Evolutionary conservation across 2,113 vertebrate species (phyloP), one percentile per base, ranked within the genome.

Genomic region (Canis aureus): DNA sequence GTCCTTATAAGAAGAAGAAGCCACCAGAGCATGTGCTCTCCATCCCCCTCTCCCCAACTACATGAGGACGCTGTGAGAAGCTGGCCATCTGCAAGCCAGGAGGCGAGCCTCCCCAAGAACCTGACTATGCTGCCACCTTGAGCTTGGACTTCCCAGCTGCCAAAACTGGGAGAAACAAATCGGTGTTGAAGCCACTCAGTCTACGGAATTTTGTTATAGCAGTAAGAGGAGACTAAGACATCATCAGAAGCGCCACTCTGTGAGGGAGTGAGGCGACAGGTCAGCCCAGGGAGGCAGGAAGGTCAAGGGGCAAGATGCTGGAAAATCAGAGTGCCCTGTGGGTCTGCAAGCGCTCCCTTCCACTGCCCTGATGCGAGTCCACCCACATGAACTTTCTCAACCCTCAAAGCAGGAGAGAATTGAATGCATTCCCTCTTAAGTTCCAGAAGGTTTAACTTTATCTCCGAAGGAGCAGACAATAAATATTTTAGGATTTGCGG

Each of bases 391-490:
- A 81, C 64, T 32, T 43, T 16, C 89, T 35, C 25, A 57, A 78
- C 73, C n/a, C 51, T 22, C 60, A n/a, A 76, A 88, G 51, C 55
- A 74, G 23, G 20, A 87, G 5, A 74, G 15, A 51, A 76, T 22
- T 32, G 22, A 38, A n/a, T 43, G 11, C 27, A 3, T 53, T 81
- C 57, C 51, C 53, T 57, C 51, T 51, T 67, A 51, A 81, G 59
- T 84, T 74, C 69, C 29, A 35, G 57, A 66, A 94, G 29, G 22
- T 38, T 64, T 82, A 51, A 23, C 76, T 91, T 51, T 80, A 57
- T 62, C 32, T 80, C n/a, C 9, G n/a, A 87, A 92, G 53, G 60
- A 88, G n/a, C 85, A 91, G 27, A 86, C 74, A 23, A 60, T 64
- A 84, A 89, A 57, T 51, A 90, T 29, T 78, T 43, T 60, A 64